Percentiles rank a stretch among this genome's conserved stretches.
phyloP scores from a whole-genome alignment of 1,140 invertebrate genomes.

The Aplysia californica region DNA sequence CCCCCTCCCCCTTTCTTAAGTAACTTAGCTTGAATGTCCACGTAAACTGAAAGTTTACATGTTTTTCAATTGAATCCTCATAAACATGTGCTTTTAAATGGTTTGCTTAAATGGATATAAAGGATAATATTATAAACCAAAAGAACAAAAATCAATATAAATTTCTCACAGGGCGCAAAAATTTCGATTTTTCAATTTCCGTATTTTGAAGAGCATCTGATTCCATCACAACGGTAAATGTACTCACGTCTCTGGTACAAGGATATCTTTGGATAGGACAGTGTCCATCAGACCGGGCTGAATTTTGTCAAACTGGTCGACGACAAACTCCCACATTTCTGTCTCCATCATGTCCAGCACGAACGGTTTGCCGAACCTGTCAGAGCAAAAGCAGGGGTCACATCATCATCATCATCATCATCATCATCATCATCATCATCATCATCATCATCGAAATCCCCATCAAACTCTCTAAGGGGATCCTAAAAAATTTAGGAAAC shows the following conservation, averaged over 20 bases:
- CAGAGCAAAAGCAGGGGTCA: no score
- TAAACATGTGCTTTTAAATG: not conserved
- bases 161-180: not conserved
- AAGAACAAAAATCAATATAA: constrained; percentile 1
- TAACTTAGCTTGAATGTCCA: no score
- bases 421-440: no score
- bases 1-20: no score
- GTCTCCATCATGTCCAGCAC: constrained; percentile 61
- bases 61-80: no score
- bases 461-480: no score
- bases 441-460: no score
- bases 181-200: not conserved
- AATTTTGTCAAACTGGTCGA: constrained; percentile 48
- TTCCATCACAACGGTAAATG: not conserved
- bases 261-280: constrained; percentile 48
- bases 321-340: constrained; percentile 53
- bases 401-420: no score
- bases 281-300: constrained; percentile 41
- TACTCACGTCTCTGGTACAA: constrained; percentile 47
- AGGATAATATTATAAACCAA: not conserved
- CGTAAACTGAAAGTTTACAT: no score
- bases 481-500: no score
- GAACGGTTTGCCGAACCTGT: constrained; percentile 59
- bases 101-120: not conserved
- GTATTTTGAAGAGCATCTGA: not conserved